Evolutionary conservation across 2,888 invertebrate species (phyloP).

Genomic region (Ormyrus nitidulus): DNA sequence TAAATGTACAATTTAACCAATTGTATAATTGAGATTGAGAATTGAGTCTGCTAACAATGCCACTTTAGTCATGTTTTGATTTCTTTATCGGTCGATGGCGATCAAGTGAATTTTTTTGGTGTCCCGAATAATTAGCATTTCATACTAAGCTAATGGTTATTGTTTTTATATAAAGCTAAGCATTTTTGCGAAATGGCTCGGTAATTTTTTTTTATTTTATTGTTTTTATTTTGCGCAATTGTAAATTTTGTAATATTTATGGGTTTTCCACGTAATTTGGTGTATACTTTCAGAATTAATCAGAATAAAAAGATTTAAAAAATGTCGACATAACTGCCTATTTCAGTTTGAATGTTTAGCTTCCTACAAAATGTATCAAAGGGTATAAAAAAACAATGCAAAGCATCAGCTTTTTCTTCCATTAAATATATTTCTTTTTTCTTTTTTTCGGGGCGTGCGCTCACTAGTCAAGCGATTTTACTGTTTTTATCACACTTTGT

Average conservation of each 20-base stretch:
- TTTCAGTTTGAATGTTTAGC: conserved; percentile 44
- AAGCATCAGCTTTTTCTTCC: conserved; percentile 45
- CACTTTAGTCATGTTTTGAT: not conserved
- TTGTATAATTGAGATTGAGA: not conserved
- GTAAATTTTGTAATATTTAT: conserved; percentile 1
- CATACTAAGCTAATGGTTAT: conserved; percentile 11
- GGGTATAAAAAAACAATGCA: conserved; percentile 21
- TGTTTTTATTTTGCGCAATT: conserved; percentile 8
- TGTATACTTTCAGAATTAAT: too few relatives aligned
- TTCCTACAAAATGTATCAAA: conserved; percentile 7
- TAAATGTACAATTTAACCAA: conserved; percentile 38
- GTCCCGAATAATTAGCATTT: conserved; percentile 31
- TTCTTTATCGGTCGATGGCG: conserved; percentile 5
- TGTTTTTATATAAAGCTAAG: conserved; percentile 35
- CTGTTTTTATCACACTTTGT: conserved; percentile 67
- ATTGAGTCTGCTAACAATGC: conserved; percentile 10
- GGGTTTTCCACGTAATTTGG: not conserved
- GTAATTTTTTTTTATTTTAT: not conserved
- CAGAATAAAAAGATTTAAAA: too few relatives aligned
- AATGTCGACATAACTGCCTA: not conserved
- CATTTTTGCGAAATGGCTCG: conserved; percentile 35
- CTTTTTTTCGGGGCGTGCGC: conserved; percentile 70
- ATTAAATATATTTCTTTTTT: conserved; percentile 53
- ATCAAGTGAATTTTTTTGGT: conserved; percentile 21
- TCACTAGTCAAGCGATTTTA: conserved; percentile 75